Evolutionary conservation across 2,888 invertebrate species (phyloP).

Genomic region (Scaptomyza reducta): DNA sequence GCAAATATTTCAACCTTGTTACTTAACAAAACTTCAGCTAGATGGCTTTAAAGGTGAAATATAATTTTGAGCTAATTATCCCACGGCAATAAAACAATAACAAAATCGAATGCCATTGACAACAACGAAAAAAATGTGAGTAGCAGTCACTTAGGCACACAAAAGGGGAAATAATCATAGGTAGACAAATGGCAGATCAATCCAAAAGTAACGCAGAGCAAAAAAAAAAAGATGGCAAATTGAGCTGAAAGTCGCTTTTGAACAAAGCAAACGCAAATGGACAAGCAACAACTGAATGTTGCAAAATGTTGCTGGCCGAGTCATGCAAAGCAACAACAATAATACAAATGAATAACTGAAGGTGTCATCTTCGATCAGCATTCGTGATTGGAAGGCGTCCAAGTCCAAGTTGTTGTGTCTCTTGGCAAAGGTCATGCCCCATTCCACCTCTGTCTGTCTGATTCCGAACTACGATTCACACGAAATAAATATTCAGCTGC

Average conservation of each 20-base stretch:
- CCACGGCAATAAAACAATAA: slow-evolving; percentile 23
- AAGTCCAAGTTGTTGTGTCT: slow-evolving; percentile 9
- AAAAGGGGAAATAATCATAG: slow-evolving; percentile 11
- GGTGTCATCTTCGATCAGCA: slow-evolving; percentile 69
- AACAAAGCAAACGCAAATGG: slow-evolving; percentile 13
- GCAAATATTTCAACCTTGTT: slow-evolving; percentile 20
- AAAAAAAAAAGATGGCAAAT: slow-evolving; percentile 12
- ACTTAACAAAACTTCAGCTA: slow-evolving; percentile 10
- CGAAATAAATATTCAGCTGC: slow-evolving; percentile 8
- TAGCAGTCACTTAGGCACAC: slow-evolving; percentile 7
- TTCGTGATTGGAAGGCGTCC: slow-evolving; percentile 59
- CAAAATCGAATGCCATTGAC: slow-evolving; percentile 34
- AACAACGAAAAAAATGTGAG: background rate
- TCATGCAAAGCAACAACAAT: slow-evolving; percentile 24
- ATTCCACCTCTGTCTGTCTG: slow-evolving; percentile 21
- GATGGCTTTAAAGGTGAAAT: slow-evolving; percentile 9
- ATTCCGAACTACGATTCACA: slow-evolving; percentile 16
- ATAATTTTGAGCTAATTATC: slow-evolving; percentile 20
- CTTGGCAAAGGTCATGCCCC: slow-evolving; percentile 37
- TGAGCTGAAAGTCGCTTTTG: slow-evolving; percentile 19
- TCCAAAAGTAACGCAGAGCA: slow-evolving; percentile 3
- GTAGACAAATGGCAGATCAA: slow-evolving; percentile 32
- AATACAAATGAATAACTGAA: slow-evolving; percentile 36
- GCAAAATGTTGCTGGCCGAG: slow-evolving; percentile 31
- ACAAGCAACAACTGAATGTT: slow-evolving; percentile 21